Percentiles rank a stretch among this genome's conserved stretches.
Evolutionary conservation across 1,140 invertebrate genomes (phyloP).

Genomic region (Drosophila pectinifera): DNA sequence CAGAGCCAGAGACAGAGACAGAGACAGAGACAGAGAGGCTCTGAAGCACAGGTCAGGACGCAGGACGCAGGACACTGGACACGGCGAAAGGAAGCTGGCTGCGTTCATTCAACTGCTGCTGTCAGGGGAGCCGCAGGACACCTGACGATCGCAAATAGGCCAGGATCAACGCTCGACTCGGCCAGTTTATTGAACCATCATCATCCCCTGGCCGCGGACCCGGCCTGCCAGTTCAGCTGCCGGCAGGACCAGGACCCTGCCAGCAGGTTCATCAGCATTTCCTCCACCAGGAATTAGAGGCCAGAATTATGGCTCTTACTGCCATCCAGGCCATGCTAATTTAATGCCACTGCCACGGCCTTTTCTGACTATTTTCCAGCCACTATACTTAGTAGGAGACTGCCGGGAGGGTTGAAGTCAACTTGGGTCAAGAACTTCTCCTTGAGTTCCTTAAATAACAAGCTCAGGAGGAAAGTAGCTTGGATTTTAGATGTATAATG

Average conservation of each 20-base stretch:
- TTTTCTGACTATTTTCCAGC: too few species aligned
- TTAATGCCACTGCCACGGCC: background rate
- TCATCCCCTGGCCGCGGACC: conserved; percentile 7
- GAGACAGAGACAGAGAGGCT: conserved; percentile 17
- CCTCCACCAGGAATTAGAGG: conserved; percentile 7
- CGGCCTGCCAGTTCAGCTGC: conserved; percentile 38
- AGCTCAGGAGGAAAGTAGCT: too few species aligned
- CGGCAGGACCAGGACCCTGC: background rate
- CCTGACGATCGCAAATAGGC: conserved; percentile 46
- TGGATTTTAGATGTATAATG: too few species aligned
- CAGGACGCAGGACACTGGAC: background rate
- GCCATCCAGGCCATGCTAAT: background rate
- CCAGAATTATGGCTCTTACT: background rate
- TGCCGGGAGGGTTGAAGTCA: too few species aligned
- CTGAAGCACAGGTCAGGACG: conserved; percentile 34
- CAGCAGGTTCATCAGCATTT: conserved; percentile 27
- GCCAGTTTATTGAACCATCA: conserved; percentile 75
- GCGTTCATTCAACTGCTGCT: conserved; percentile 55
- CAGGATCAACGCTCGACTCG: conserved; percentile 63
- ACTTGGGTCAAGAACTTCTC: too few species aligned
- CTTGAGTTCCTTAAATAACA: too few species aligned
- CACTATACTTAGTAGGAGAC: too few species aligned
- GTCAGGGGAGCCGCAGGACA: conserved; percentile 27
- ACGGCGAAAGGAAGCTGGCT: conserved; percentile 38
- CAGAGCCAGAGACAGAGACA: background rate